Evolutionary conservation across 2,797 vertebrate genomes (phyloP).

Genomic region (Melanogrammus aeglefinus): DNA sequence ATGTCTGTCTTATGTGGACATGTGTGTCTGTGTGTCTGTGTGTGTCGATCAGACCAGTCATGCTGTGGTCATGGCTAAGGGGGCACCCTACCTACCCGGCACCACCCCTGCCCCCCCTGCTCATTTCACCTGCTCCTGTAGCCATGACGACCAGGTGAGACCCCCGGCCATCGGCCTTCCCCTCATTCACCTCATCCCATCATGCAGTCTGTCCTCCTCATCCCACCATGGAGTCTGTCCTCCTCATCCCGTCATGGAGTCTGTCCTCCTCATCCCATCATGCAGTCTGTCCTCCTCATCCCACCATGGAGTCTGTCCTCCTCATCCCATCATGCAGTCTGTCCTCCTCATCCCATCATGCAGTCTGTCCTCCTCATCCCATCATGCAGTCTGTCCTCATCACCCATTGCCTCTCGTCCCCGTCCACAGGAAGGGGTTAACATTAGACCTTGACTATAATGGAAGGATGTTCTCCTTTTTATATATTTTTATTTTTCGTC

Average conservation of each 20-base stretch:
- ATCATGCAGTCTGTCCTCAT: too few species aligned
- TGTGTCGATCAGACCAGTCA: slow-evolving; percentile 66
- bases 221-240: too few species aligned
- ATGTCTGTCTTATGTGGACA: slow-evolving; percentile 6
- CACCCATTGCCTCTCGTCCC: background rate
- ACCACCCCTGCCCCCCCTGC: slow-evolving; percentile 61
- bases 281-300: background rate
- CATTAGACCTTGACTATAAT: background rate
- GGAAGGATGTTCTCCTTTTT: background rate
- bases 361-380: background rate
- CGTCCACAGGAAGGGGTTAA: background rate
- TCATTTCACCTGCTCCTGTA: slow-evolving; percentile 84
- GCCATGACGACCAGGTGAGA: slow-evolving; percentile 83
- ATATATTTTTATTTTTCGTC: background rate
- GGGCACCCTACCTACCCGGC: slow-evolving; percentile 63
- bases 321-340: background rate
- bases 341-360: background rate
- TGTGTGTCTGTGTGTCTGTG: slow-evolving; percentile 9
- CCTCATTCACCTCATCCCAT: background rate
- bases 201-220: too few species aligned
- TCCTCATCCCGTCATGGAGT: too few species aligned
- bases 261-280: background rate
- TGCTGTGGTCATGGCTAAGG: slow-evolving; percentile 76
- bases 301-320: background rate
- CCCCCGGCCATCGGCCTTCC: slow-evolving; percentile 12